Conservation (phyloP, 2,888 invertebrate species). For the Automeris io region DNA sequence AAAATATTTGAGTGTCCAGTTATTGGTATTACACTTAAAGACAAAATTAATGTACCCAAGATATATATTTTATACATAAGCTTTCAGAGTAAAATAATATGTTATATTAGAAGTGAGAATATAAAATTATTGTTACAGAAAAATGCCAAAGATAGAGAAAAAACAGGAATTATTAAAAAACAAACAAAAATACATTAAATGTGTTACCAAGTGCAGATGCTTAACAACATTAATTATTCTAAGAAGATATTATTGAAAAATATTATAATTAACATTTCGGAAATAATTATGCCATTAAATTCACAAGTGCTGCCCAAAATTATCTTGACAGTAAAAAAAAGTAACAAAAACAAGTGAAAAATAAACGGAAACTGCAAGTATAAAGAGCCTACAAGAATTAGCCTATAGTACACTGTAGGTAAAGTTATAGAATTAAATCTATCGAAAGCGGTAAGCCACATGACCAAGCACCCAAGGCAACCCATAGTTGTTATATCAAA, state of each 20-base stretch:
- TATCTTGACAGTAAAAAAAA: no score
- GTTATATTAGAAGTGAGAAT: background rate
- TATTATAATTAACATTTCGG: background rate
- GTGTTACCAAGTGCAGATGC: background rate
- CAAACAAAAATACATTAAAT: background rate
- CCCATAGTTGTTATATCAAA: conserved; percentile 7
- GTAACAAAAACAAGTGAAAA: no score
- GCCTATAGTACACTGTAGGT: conserved; percentile 43
- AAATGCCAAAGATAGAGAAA: background rate
- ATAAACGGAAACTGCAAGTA: background rate
- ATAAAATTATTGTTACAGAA: background rate
- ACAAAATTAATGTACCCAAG: background rate
- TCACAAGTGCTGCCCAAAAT: background rate
- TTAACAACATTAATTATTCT: background rate
- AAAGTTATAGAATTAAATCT: conserved; percentile 31
- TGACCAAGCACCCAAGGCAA: conserved; percentile 29
- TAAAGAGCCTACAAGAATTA: background rate
- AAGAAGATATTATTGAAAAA: background rate
- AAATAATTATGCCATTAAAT: background rate
- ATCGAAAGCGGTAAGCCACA: conserved; percentile 37
- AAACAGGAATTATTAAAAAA: background rate
- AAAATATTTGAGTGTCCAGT: no score
- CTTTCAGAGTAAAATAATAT: background rate
- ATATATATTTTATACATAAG: background rate
- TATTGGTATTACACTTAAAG: background rate